Percentiles rank a stretch among this genome's conserved stretches.
Evolutionary conservation across 2,113 vertebrate genomes (phyloP).

Genomic region (Anas platyrhynchos): DNA sequence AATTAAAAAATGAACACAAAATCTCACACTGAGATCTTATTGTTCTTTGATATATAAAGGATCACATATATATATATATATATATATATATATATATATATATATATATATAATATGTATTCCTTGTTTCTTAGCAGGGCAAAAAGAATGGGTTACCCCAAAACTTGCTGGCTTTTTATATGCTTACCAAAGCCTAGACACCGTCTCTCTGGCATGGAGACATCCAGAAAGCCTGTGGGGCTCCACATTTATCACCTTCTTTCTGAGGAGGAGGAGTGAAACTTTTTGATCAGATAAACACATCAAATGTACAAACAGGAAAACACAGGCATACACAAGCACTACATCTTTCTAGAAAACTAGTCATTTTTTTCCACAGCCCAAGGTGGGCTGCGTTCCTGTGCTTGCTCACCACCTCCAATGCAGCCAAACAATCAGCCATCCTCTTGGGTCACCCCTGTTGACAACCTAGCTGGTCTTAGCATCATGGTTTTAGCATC

Average conservation of each 20-base stretch:
- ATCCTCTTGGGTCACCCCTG: background rate
- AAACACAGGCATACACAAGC: background rate
- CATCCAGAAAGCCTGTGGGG: background rate
- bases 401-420: background rate
- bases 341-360: background rate
- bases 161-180: background rate
- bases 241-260: background rate
- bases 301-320: background rate
- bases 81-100: background rate
- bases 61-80: background rate
- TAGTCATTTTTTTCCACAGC: background rate
- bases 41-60: background rate
- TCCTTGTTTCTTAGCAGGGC: background rate
- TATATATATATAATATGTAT: background rate
- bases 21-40: background rate
- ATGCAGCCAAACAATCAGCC: background rate
- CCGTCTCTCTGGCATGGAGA: background rate
- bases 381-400: accelerated
- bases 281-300: background rate
- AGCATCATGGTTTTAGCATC: background rate
- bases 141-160: background rate
- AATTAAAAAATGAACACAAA: background rate
- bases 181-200: background rate
- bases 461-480: background rate
- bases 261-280: background rate